Evolutionary conservation across 64 coral and sea anemone genomes (phyloP).

Genomic region (Anthopleura sola): DNA sequence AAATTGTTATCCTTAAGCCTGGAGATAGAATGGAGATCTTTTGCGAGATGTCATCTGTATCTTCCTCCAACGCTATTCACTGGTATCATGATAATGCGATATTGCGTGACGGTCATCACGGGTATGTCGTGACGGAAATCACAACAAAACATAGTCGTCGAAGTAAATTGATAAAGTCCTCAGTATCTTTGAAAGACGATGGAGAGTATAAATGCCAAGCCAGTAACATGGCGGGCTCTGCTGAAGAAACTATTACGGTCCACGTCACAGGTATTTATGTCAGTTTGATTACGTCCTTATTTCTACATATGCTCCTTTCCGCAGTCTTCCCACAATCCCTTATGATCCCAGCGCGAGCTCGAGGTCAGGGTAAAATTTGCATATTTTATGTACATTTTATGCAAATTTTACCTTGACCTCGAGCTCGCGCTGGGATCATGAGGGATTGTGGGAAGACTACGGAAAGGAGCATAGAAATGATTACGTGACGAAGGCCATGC

Average conservation of each 20-base stretch:
- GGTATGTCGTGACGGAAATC: conserved; percentile 26
- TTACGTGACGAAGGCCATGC: not conserved
- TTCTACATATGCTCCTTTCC: not conserved
- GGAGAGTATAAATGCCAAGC: conserved; percentile 72
- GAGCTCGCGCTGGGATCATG: too few species aligned
- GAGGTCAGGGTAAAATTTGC: too few species aligned
- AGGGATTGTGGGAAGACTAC: too few species aligned
- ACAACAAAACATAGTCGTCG: not conserved
- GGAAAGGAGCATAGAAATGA: too few species aligned
- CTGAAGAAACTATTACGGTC: conserved; percentile 46
- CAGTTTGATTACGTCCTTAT: not conserved
- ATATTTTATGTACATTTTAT: too few species aligned
- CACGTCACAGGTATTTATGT: conserved; percentile 37
- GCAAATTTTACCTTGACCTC: too few species aligned
- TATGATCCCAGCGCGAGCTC: too few species aligned
- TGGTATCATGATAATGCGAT: conserved; percentile 61
- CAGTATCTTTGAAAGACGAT: conserved; percentile 46
- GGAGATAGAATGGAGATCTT: conserved; percentile 24
- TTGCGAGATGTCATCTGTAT: conserved; percentile 37
- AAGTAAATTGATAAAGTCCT: conserved; percentile 35
- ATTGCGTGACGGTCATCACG: conserved; percentile 25
- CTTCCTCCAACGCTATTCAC: conserved; percentile 24
- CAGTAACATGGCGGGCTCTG: conserved; percentile 58
- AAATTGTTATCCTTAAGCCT: conserved; percentile 28
- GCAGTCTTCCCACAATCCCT: too few species aligned